Base-by-base conservation (phyloP, 2,797 vertebrate species). In the Lophotriccus pileatus region DNA sequence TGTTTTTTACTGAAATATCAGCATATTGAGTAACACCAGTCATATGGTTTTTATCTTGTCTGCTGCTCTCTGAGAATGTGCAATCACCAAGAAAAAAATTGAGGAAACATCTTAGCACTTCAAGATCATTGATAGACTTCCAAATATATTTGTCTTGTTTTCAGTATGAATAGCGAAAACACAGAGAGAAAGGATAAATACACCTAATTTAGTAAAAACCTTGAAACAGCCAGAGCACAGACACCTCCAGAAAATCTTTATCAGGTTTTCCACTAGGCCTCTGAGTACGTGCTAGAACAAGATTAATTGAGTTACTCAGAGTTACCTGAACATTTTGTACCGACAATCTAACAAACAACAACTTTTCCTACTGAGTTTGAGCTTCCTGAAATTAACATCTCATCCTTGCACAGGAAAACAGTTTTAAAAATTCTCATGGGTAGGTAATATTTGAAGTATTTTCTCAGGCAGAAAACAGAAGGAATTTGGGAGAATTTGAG, bases 281-380 rank as follows among this genome's bases (percentile, higher is more conserved):
- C 1, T 24, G 41, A 43, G 4, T 41, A 73, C 94, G 34, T 76
- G 95, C 2, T 12, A 82, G 83, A 93, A 94, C 94, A 97, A 34
- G 94, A 95, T 25, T 85, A 72, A 55, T 15, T n/a, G 79, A 63
- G 62, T 96, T 94, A 96, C 64, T 95, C 94, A 94, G 73, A 75
- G 23, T 28, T 93, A 94, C 84, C 73, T 82, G 91, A 96, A 94
- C 66, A 74, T 85, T 95, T 91, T 89, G 84, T 95, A 81, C 89
- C 0, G 1, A 77, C 32, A 75, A 69, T 37, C 19, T 27, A 68
- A 78, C 27, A 84, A 79, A 70, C 32, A 14, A 0, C 5, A 1
- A 7, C 32, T 36, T 95, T 92, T 90, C 55, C 47, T 88, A 55
- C 30, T 60, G 63, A 90, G 15, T 73, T 91, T 88, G 25, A 75